phyloP scores from a whole-genome alignment of 2,113 vertebrate genomes.

The Arizona elegans region DNA sequence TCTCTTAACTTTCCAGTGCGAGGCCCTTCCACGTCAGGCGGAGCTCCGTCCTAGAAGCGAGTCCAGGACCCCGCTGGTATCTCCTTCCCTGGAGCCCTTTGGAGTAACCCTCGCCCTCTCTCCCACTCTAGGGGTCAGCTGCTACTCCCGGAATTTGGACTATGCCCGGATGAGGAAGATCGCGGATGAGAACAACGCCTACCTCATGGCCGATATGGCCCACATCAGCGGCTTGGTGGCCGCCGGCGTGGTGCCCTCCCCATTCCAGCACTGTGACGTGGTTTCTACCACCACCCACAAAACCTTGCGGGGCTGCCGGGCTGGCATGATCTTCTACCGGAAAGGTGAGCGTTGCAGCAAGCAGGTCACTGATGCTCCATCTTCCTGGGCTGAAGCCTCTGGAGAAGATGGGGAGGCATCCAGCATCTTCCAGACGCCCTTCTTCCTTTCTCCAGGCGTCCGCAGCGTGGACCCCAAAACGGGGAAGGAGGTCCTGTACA shows the following conservation, averaged over 20 bases:
- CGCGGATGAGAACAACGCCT: constrained; percentile 80
- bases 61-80: neutral
- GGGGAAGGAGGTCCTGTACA: constrained; percentile 85
- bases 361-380: rapidly evolving
- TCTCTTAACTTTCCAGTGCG: neutral
- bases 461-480: constrained; percentile 85
- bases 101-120: neutral
- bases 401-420: neutral
- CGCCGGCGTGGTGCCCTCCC: constrained; percentile 85
- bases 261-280: constrained; percentile 87
- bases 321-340: constrained; percentile 92
- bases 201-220: constrained; percentile 94
- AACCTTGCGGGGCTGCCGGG: constrained; percentile 90
- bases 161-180: constrained; percentile 86
- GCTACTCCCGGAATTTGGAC: constrained; percentile 93
- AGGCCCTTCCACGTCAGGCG: neutral
- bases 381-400: neutral
- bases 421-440: neutral
- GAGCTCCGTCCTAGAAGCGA: neutral
- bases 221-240: constrained; percentile 95
- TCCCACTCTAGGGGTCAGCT: constrained; percentile 80
- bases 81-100: neutral
- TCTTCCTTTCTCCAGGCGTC: constrained; percentile 68
- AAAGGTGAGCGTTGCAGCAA: constrained; percentile 74
- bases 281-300: constrained; percentile 96